Base-by-base conservation (phyloP, 2,888 invertebrate genomes). In the Plusia festucae region DNA sequence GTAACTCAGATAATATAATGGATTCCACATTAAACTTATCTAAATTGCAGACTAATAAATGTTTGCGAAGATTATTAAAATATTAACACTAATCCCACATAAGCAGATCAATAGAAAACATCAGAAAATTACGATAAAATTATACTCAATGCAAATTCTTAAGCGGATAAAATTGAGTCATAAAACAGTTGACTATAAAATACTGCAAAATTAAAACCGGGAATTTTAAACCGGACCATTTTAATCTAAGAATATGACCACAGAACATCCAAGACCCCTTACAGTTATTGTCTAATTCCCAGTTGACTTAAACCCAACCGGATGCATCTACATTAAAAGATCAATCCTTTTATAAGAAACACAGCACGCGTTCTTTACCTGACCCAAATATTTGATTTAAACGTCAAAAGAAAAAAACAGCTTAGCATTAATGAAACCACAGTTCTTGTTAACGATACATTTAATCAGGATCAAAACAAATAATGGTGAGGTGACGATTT, bases 361-460 rank as follows among this genome's bases (percentile, higher is more conserved):
- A 30, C 78, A 79, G 79, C 79, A 79, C 80, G 79, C 24, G 80
- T 63, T 60, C 78, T 49, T 54, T 76, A 65, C 75, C 79, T 71
- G 78, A 53, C 66, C 75, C 68, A 69, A 69, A 78, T 78, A 66
- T 75, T 72, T 59, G 44, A 75, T 70, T 64, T 63, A 59, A 70
- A 68, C 24, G 61, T 61, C 63, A 64, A 68, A 51, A 65, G 53
- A 69, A 67, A 63, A 56, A 56, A 67, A 66, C 34, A 67, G 63
- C 65, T 74, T 76, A 71, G 0, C 64, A 57, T 68, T 71, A 70
- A 75, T 70, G 53, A 70, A 70, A 75, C 73, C 73, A 44, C 73
- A 66, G 52, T 70, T 76, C 61, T 15, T 53, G 5, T 61, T 66
- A 76, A 68, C 62, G 58, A 73, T 60, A 64, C 62, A 61, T 63